A percentile compares a stretch with the other conserved stretches of the same genome.
phyloP scores from a whole-genome alignment of 2,797 vertebrate species.

The Glyptemys insculpta region DNA sequence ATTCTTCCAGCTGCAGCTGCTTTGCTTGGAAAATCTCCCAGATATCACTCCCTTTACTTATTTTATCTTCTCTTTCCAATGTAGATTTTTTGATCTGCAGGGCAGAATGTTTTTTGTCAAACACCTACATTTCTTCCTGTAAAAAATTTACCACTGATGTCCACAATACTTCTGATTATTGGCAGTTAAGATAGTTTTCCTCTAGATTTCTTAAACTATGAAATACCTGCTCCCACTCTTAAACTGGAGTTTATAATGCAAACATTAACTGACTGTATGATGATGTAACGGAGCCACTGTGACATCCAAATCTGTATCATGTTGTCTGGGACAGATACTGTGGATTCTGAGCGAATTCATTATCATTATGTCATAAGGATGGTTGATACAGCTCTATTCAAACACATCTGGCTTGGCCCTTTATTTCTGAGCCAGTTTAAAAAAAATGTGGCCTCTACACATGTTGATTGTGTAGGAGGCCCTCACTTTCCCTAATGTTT shows the following conservation, averaged over 20 bases:
- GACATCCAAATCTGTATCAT: background rate
- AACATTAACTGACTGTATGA: too few species aligned
- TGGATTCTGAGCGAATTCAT: background rate
- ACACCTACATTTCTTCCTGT: background rate
- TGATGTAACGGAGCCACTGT: background rate
- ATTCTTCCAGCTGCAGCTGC: constrained; percentile 11
- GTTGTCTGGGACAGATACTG: background rate
- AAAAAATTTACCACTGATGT: too few species aligned
- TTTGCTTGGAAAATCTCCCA: constrained; percentile 11
- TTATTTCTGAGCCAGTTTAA: background rate
- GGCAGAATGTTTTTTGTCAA: background rate
- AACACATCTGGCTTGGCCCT: background rate
- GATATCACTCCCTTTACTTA: background rate
- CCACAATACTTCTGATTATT: too few species aligned
- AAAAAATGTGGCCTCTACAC: background rate
- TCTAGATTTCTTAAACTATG: too few species aligned
- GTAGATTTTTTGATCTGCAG: background rate
- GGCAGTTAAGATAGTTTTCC: too few species aligned
- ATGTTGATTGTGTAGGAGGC: background rate
- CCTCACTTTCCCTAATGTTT: background rate
- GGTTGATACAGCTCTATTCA: background rate
- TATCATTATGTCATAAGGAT: background rate
- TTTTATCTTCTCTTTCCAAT: background rate
- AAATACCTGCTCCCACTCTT: too few species aligned
- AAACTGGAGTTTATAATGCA: too few species aligned